phyloP scores from a whole-genome alignment of 2,113 vertebrate species.

The Silurus glanis region DNA sequence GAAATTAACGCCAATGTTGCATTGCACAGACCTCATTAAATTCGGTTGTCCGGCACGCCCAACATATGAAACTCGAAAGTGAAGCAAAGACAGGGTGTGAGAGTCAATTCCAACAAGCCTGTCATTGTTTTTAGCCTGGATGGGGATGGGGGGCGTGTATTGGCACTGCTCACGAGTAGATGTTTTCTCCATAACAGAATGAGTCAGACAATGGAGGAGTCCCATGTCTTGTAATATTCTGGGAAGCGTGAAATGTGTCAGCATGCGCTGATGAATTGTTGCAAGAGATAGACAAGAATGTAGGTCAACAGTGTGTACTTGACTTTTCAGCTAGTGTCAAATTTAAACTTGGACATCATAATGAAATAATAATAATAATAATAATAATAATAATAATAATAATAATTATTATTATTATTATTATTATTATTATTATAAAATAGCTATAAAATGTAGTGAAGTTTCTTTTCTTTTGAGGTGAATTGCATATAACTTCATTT shows the following conservation, averaged over 20 bases:
- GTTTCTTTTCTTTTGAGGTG: neutral
- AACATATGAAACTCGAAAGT: neutral
- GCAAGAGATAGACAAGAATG: conserved; percentile 5
- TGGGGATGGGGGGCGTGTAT: neutral
- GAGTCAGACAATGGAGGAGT: conserved; percentile 21
- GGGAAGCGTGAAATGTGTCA: neutral
- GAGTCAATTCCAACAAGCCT: conserved; percentile 17
- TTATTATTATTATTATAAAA: too few relatives aligned
- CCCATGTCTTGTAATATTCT: conserved; percentile 4
- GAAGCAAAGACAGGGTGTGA: neutral
- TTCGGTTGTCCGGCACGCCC: neutral
- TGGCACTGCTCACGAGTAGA: conserved; percentile 14
- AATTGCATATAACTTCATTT: neutral
- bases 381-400: neutral
- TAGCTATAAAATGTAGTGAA: too few relatives aligned
- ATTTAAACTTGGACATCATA: neutral
- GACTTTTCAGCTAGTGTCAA: neutral
- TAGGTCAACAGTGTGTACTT: conserved; percentile 10
- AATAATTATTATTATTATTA: too few relatives aligned
- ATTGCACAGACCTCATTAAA: neutral
- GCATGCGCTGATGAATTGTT: neutral
- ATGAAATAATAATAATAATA: neutral
- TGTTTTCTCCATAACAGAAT: conserved; percentile 28
- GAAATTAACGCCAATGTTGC: neutral
- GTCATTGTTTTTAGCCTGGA: conserved; percentile 21